Evolutionary conservation across 2,888 invertebrate species (phyloP).

Genomic region (Drosophila lutescens): DNA sequence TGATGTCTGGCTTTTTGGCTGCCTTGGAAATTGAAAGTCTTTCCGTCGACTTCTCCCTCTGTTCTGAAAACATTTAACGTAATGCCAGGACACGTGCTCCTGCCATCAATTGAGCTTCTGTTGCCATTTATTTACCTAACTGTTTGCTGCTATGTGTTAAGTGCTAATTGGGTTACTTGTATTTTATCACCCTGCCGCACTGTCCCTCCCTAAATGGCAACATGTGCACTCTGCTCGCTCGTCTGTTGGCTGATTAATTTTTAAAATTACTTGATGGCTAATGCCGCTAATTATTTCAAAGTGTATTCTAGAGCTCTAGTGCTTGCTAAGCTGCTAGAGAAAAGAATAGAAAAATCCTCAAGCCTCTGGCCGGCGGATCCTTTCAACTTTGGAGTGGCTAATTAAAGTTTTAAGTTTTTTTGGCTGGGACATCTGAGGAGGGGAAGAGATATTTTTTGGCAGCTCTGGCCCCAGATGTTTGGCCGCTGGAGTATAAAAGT

Average conservation of each 20-base stretch:
- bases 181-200: constrained; percentile 8
- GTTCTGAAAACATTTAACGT: constrained; percentile 68
- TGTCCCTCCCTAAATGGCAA: constrained; percentile 30
- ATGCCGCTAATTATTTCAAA: constrained; percentile 68
- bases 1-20: constrained; percentile 78
- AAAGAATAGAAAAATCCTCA: constrained; percentile 7
- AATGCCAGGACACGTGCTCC: constrained; percentile 68
- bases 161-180: constrained; percentile 76
- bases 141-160: constrained; percentile 66
- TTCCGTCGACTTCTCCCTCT: constrained; percentile 13
- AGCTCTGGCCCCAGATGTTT: constrained; percentile 47
- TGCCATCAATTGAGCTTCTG: constrained; percentile 75
- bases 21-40: constrained; percentile 75
- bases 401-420: constrained; percentile 73
- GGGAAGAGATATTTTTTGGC: constrained; percentile 32
- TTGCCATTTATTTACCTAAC: constrained; percentile 76
- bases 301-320: constrained; percentile 47
- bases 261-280: constrained; percentile 69
- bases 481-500: constrained; percentile 30
- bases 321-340: constrained; percentile 12
- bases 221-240: constrained; percentile 10
- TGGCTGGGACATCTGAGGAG: constrained; percentile 35
- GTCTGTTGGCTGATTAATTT: constrained; percentile 63
- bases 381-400: constrained; percentile 48
- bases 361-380: not conserved